phyloP scores from a whole-genome alignment of 2,113 vertebrate species.

The Hippocampus comes region DNA sequence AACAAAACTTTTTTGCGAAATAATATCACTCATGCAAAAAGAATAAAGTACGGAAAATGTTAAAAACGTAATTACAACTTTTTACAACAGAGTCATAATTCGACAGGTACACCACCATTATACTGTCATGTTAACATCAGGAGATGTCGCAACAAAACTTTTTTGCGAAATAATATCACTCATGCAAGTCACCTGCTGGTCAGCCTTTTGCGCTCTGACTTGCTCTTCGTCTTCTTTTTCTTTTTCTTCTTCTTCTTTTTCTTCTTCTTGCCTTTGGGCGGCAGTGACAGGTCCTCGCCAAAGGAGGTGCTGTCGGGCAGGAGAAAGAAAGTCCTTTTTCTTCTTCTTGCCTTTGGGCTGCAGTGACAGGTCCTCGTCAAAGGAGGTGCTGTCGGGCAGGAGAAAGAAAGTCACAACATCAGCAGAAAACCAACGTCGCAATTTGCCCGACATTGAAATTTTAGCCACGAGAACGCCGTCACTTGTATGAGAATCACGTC shows the following conservation, averaged over 20 bases:
- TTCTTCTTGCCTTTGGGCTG: conserved; percentile 83
- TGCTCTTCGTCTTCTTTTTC: conserved; percentile 74
- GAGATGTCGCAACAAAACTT: too few species aligned
- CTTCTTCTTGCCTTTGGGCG: conserved; percentile 82
- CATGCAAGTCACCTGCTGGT: conserved; percentile 76
- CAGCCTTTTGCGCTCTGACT: conserved; percentile 83
- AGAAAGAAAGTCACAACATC: background rate
- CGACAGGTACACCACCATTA: too few species aligned
- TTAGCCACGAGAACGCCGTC: too few species aligned
- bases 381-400: conserved; percentile 65
- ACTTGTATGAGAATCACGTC: too few species aligned
- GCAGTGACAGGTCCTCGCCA: conserved; percentile 63
- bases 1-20: too few species aligned
- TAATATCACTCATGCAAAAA: background rate
- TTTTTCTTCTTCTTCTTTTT: conserved; percentile 73
- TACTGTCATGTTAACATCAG: too few species aligned
- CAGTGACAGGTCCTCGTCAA: conserved; percentile 59
- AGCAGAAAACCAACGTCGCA: too few species aligned
- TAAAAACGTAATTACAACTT: too few species aligned
- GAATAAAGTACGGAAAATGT: too few species aligned
- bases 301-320: conserved; percentile 65
- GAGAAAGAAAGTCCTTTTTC: conserved; percentile 62
- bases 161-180: too few species aligned
- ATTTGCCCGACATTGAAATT: too few species aligned
- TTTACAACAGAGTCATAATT: too few species aligned